phyloP scores from a whole-genome alignment of 2,113 vertebrate genomes.

The Tetrax tetrax region DNA sequence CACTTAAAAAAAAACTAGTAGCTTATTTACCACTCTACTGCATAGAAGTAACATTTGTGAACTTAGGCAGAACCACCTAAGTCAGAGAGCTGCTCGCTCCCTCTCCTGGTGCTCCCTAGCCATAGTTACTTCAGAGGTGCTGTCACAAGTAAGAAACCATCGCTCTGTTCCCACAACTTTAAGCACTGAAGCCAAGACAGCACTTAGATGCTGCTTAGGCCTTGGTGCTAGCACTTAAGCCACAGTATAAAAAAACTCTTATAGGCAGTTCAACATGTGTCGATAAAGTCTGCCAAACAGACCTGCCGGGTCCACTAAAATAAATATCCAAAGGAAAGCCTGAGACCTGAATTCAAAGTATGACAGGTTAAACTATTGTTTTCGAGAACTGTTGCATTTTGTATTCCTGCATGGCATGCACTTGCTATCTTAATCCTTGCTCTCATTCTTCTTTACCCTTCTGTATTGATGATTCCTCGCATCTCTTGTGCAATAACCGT shows the following conservation, averaged over 20 bases:
- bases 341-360: neutral
- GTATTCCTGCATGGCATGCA: neutral
- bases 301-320: neutral
- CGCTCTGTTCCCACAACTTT: neutral
- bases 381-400: neutral
- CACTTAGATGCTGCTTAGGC: too few species aligned
- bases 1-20: neutral
- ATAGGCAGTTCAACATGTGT: neutral
- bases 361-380: neutral
- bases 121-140: neutral
- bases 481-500: neutral
- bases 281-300: neutral
- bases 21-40: neutral
- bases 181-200: neutral
- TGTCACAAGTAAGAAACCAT: neutral
- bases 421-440: neutral
- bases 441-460: neutral
- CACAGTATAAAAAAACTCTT: fast-evolving
- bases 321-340: neutral
- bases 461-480: neutral
- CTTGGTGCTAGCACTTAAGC: neutral
- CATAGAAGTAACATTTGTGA: neutral
- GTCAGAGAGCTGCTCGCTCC: neutral
- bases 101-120: neutral
- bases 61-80: neutral